These are phyloP conservation scores for Labeo catla DNA, from an alignment of 2,113 vertebrate species.

Conservation along the genomic window DNA sequence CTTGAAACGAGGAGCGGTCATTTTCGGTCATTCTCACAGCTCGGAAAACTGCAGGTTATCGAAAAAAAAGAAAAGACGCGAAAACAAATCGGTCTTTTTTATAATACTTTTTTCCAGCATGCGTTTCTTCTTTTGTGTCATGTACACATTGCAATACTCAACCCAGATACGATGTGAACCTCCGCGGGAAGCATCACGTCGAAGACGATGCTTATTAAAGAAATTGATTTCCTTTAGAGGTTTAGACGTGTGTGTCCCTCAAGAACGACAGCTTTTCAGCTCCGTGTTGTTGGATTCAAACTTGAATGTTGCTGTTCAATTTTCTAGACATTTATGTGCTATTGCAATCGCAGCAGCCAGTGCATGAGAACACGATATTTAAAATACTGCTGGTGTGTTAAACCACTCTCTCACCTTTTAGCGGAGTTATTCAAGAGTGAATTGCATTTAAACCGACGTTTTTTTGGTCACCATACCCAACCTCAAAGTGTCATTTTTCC, in stretches of 20 bases:
- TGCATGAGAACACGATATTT: slow-evolving; percentile 56
- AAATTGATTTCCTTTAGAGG: not conserved
- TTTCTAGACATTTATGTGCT: slow-evolving; percentile 45
- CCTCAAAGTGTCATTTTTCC: slow-evolving; percentile 42
- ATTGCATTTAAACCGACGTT: slow-evolving; percentile 31
- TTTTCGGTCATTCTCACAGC: slow-evolving; percentile 8
- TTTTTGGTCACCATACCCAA: slow-evolving; percentile 38
- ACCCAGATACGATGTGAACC: slow-evolving; percentile 35
- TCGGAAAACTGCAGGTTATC: slow-evolving; percentile 23
- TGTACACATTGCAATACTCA: slow-evolving; percentile 41
- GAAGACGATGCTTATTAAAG: slow-evolving; percentile 14
- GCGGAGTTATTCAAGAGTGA: slow-evolving; percentile 43
- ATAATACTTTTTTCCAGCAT: slow-evolving; percentile 47
- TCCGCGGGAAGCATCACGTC: slow-evolving; percentile 6
- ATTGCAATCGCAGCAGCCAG: slow-evolving; percentile 38
- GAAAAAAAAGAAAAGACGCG: not conserved
- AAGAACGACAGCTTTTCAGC: slow-evolving; percentile 44
- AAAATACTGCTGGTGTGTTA: slow-evolving; percentile 44
- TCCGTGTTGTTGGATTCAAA: slow-evolving; percentile 40
- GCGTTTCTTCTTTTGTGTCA: slow-evolving; percentile 48
- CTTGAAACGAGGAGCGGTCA: not conserved
- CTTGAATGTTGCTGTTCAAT: slow-evolving; percentile 38
- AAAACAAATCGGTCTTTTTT: slow-evolving; percentile 22
- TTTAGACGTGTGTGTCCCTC: slow-evolving; percentile 35
- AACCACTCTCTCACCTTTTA: slow-evolving; percentile 42